A percentile compares a stretch with the other conserved stretches of the same genome.
Evolutionary conservation across 2,888 invertebrate species (phyloP).

Genomic region (Sminthurides aquaticus): DNA sequence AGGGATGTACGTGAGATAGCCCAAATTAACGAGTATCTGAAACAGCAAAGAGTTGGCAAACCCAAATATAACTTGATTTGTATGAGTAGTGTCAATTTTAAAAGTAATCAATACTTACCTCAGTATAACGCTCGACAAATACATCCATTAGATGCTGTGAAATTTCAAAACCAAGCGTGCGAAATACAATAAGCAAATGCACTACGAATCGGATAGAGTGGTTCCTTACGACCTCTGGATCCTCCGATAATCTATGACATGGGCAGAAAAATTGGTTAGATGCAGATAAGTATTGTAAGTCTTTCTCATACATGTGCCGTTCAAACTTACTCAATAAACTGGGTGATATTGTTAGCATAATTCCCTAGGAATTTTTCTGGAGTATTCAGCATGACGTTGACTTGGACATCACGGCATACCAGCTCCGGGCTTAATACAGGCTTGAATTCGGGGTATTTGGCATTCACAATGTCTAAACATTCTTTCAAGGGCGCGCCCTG

Average conservation of each 20-base stretch:
- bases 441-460: slow-evolving; percentile 11
- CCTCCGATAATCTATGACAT: slow-evolving; percentile 23
- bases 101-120: slow-evolving; percentile 14
- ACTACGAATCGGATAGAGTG: slow-evolving; percentile 34
- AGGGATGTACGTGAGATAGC: slow-evolving; percentile 30
- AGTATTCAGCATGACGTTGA: slow-evolving; percentile 32
- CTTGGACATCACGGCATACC: slow-evolving; percentile 28
- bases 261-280: too few relatives aligned
- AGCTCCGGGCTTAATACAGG: slow-evolving; percentile 18
- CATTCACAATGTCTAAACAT: slow-evolving; percentile 27
- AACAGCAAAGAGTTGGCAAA: not conserved
- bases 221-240: slow-evolving; percentile 24
- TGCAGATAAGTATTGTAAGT: not conserved
- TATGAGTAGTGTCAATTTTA: not conserved
- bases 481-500: slow-evolving; percentile 27
- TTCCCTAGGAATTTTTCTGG: slow-evolving; percentile 22
- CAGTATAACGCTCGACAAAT: slow-evolving; percentile 31
- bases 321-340: slow-evolving; percentile 15
- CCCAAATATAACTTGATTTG: not conserved
- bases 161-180: slow-evolving; percentile 25
- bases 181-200: slow-evolving; percentile 35
- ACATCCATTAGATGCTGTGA: slow-evolving; percentile 29
- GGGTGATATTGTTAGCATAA: not conserved
- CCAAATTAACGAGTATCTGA: slow-evolving; percentile 33
- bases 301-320: not conserved